A percentile compares a stretch with the other conserved stretches of the same genome.
Conservation (phyloP, 2,888 invertebrate species). For the Mylabris sibirica region DNA sequence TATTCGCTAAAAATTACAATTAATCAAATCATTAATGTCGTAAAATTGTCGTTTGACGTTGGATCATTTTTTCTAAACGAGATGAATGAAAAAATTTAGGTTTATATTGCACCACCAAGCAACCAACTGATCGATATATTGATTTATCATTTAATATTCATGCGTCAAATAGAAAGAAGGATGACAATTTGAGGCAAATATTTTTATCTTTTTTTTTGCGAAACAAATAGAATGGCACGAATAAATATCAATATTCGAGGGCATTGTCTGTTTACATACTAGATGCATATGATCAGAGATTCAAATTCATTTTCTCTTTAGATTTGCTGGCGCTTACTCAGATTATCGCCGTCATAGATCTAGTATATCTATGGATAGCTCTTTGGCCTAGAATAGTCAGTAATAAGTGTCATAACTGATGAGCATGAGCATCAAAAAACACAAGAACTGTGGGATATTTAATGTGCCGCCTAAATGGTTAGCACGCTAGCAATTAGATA, state of each 20-base stretch:
- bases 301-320: neutral
- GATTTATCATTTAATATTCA: conserved; percentile 11
- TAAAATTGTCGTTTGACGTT: neutral
- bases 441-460: too few relatives aligned
- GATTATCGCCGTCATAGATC: too few relatives aligned
- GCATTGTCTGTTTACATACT: neutral
- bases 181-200: conserved; percentile 6
- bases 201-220: neutral
- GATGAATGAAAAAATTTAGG: neutral
- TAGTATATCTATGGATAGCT: too few relatives aligned
- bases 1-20: neutral
- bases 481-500: too few relatives aligned
- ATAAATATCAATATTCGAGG: neutral
- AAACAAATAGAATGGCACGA: neutral
- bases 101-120: neutral
- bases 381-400: too few relatives aligned
- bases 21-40: too few relatives aligned
- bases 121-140: neutral
- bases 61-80: neutral
- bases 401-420: too few relatives aligned
- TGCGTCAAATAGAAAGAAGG: neutral
- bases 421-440: too few relatives aligned
- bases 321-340: too few relatives aligned
- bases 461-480: too few relatives aligned
- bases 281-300: neutral